These are phyloP conservation scores for Opisthograptis luteolata DNA, from an alignment of 2,888 invertebrate genomes.

Conservation along the genomic window DNA sequence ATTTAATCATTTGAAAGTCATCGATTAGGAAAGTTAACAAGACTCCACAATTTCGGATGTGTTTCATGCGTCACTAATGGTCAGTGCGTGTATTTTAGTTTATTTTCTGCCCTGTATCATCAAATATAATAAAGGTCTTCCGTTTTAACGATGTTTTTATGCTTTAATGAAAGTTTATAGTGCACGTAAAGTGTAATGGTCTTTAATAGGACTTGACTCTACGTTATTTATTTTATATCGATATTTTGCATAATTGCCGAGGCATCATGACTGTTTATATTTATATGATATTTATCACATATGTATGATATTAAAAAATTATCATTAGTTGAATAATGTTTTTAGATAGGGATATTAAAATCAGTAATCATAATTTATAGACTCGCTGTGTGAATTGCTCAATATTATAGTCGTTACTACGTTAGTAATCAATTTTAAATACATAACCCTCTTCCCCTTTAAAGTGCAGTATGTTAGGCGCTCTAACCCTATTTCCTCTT, in stretches of 20 bases:
- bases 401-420: not conserved
- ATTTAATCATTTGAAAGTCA: slow-evolving; percentile 40
- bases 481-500: too few relatives aligned
- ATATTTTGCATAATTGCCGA: slow-evolving; percentile 29
- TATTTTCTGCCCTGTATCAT: slow-evolving; percentile 37
- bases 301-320: slow-evolving; percentile 3
- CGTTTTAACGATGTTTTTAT: slow-evolving; percentile 38
- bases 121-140: slow-evolving; percentile 37
- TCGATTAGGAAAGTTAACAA: slow-evolving; percentile 52
- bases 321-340: slow-evolving; percentile 4
- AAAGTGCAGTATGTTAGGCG: too few relatives aligned
- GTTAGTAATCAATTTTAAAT: slow-evolving; percentile 2
- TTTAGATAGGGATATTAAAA: not conserved
- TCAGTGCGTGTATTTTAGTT: slow-evolving; percentile 30
- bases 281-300: not conserved
- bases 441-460: not conserved
- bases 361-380: not conserved
- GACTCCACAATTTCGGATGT: slow-evolving; percentile 41
- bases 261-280: slow-evolving; percentile 7
- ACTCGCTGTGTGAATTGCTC: not conserved
- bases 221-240: slow-evolving; percentile 17
- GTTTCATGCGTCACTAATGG: slow-evolving; percentile 49
- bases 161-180: slow-evolving; percentile 38
- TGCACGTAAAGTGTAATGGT: slow-evolving; percentile 28
- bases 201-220: slow-evolving; percentile 23